Conservation (phyloP, 2,113 vertebrate species). For the Catharus fuscescens region DNA sequence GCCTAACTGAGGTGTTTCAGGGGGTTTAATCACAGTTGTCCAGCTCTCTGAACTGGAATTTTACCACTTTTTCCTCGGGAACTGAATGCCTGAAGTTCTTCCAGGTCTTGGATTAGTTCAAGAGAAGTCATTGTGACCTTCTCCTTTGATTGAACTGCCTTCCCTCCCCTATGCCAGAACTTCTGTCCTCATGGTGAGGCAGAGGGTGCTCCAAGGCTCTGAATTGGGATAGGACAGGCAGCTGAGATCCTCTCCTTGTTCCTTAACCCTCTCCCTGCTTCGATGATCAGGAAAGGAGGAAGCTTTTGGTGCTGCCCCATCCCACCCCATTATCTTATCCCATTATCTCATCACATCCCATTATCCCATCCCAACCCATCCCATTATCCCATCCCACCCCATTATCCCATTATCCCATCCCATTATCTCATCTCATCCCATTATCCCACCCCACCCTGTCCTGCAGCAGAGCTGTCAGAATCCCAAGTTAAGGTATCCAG, state of each 20-base stretch:
- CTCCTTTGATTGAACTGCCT: background rate
- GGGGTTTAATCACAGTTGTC: background rate
- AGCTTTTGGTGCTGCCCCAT: background rate
- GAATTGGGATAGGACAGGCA: background rate
- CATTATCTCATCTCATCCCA: background rate
- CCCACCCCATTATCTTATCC: no score
- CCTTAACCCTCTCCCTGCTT: background rate
- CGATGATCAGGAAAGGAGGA: background rate
- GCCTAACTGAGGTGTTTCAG: background rate
- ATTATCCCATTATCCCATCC: background rate
- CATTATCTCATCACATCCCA: no score
- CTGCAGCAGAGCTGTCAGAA: background rate
- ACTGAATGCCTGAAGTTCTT: background rate
- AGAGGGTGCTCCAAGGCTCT: background rate
- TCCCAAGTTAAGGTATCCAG: background rate
- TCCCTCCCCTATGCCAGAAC: background rate
- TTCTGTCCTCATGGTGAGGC: background rate
- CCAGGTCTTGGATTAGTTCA: background rate
- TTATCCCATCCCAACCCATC: no score
- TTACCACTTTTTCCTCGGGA: background rate
- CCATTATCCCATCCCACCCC: no score
- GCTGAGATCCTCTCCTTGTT: background rate
- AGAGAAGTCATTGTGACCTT: background rate
- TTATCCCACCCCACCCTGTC: background rate
- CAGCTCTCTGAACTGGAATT: background rate